Base-by-base conservation (phyloP, 2,888 invertebrate genomes). In the Calliphora vomitoria region DNA sequence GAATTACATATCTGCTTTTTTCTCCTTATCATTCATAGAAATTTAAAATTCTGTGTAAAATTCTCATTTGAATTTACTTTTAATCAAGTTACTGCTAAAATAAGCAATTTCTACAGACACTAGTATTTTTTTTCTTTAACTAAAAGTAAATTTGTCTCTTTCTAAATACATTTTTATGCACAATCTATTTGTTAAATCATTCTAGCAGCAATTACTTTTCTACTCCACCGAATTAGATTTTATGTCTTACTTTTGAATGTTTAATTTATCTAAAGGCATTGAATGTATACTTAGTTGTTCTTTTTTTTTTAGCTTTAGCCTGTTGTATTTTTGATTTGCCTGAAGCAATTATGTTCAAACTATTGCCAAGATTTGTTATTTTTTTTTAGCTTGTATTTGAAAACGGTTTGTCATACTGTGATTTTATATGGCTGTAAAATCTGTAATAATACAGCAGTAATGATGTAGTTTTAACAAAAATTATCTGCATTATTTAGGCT, bases 251-350 rank as follows among this genome's bases (percentile, higher is more conserved):
- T 35, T 60, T 60, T 35, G 18, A 60, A 60, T 25, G 11, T 35
- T 60, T 15, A 60, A 60, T 60, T 31, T 60, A 58, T 58, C 31
- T 58, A 58, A 35, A 15, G 31, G 1, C 35, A n/a, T 60, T 8
- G 31, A 31, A 60, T 35, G 15, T 15, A 60, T 35, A 13, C 15
- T 13, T 35, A 31, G 8, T 3, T 35, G 0, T 4, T 3, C 13
- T 4, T 13, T 44, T 13, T 44, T 60, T 35, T 13, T 50, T n/a
- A n/a, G n/a, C n/a, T 35, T 4, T 25, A 20, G 58, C 4, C 4
- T 58, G 53, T 18, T 53, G 53, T 53, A 53, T 53, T 53, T 53
- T 18, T 25, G 58, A 58, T 60, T 35, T 60, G 31, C 60, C 35
- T 35, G 5, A 60, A n/a, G 60, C 31, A 31, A 60, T 60, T 8